Evolutionary conservation across 2,888 invertebrate species (phyloP).

Genomic region (Caenorhabditis zanzibari): DNA sequence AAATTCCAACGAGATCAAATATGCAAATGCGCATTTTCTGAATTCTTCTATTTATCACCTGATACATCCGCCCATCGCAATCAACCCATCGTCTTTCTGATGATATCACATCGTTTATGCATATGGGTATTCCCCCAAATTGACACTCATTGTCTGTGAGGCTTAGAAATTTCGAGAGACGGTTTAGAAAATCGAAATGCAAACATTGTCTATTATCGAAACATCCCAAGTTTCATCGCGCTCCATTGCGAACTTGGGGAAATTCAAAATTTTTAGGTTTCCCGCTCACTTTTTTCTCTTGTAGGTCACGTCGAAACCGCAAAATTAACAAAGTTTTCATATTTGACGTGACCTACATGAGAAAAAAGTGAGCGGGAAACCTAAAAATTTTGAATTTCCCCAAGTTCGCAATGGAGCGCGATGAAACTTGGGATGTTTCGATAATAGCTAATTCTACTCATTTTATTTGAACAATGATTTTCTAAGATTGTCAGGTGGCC

Average conservation of each 20-base stretch:
- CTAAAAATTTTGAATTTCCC: no score
- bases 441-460: not conserved
- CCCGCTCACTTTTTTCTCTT: no score
- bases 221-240: no score
- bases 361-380: no score
- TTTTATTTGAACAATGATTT: slow-evolving; percentile 39
- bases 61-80: slow-evolving; percentile 12
- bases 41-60: slow-evolving; percentile 34
- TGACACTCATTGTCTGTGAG: not conserved
- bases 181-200: slow-evolving; percentile 28
- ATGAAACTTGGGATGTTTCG: no score
- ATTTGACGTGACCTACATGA: no score
- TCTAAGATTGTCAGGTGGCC: slow-evolving; percentile 29
- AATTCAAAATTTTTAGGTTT: no score
- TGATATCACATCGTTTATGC: slow-evolving; percentile 31
- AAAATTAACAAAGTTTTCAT: no score
- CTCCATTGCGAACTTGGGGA: no score
- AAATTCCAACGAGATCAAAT: slow-evolving; percentile 59
- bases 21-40: slow-evolving; percentile 57
- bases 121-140: slow-evolving; percentile 48
- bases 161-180: slow-evolving; percentile 23
- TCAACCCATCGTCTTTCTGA: slow-evolving; percentile 21
- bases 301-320: no score
- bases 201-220: slow-evolving; percentile 33
- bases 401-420: no score